Evolutionary conservation across 2,113 vertebrate genomes (phyloP).

Genomic region (Peromyscus californicus): DNA sequence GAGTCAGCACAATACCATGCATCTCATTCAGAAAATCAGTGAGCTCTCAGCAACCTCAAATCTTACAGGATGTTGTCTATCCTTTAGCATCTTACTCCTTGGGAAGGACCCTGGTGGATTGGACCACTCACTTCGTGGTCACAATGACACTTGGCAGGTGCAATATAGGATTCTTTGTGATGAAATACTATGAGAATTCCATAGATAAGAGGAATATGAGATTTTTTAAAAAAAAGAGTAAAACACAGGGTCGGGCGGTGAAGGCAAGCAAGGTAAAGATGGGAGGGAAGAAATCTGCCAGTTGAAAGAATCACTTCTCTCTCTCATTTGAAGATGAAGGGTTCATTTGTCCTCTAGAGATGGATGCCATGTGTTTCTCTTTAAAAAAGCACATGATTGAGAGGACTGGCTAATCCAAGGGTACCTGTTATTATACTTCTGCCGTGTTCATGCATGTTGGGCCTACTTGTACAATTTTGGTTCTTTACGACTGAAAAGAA

Average conservation of each 20-base stretch:
- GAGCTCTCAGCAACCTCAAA: neutral
- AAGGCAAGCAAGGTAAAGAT: neutral
- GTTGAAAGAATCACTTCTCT: neutral
- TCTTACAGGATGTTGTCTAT: neutral
- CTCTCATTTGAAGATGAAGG: neutral
- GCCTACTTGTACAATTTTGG: neutral
- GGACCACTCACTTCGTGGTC: neutral
- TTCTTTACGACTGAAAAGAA: neutral
- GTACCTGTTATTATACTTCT: neutral
- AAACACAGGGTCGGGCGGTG: neutral
- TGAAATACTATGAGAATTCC: neutral
- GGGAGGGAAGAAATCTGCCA: neutral
- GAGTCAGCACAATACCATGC: neutral
- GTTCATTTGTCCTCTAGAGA: neutral
- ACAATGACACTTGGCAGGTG: neutral
- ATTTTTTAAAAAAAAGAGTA: conserved; percentile 8
- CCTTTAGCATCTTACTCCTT: neutral
- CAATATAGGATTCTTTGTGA: neutral
- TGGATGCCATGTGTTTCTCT: neutral
- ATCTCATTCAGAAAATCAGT: neutral
- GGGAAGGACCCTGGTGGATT: neutral
- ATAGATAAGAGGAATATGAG: neutral
- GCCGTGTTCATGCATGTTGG: neutral
- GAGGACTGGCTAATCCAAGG: neutral
- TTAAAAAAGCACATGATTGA: neutral